Base-by-base conservation (phyloP, 2,888 invertebrate species). In the Caenorhabditis imperialis region DNA sequence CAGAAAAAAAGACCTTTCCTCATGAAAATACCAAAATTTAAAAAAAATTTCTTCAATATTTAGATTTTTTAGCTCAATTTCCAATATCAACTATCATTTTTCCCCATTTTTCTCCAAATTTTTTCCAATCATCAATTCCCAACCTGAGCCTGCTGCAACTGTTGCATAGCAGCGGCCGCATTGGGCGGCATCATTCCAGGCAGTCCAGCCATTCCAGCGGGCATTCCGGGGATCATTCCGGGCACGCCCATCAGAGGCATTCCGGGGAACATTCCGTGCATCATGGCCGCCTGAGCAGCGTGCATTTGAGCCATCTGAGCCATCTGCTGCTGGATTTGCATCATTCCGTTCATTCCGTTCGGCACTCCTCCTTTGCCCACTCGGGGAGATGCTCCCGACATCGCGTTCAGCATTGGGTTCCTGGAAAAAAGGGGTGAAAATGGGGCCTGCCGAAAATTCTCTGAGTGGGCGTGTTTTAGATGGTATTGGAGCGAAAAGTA, bases 161-260 rank as follows among this genome's bases (percentile, higher is more conserved):
- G 63, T 4, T 67, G 61, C n/a, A 53, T 48, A 3, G 55, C 55
- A 16, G 57, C 51, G 1, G 42, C 47, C 30, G 25, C 37, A 20
- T 40, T 65, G 38, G 63, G 69, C 0, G 54, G 62, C 60, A 70
- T 58, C 75, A 75, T 70, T 44, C 67, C 74, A 5, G 69, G 73
- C 25, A 77, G 50, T 18, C 62, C 72, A 16, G 76, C 65, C 76
- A 76, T 76, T 40, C 71, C 74, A 12, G 72, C 70, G 5, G 70
- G 73, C 67, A 74, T 69, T 45, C 73, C 73, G 0, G 48, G 53
- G 14, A 74, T 55, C 62, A 74, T 74, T 12, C 74, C 74, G 0
- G 67, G 67, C 35, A 74, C 35, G 12, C 54, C 55, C 65, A 74
- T 74, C 65, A 73, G 48, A 18, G 53, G 65, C 44, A 73, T 57